These are phyloP conservation scores for Melipona quadrifasciata DNA, from an alignment of 1,140 invertebrate species.

Conservation along the genomic window DNA sequence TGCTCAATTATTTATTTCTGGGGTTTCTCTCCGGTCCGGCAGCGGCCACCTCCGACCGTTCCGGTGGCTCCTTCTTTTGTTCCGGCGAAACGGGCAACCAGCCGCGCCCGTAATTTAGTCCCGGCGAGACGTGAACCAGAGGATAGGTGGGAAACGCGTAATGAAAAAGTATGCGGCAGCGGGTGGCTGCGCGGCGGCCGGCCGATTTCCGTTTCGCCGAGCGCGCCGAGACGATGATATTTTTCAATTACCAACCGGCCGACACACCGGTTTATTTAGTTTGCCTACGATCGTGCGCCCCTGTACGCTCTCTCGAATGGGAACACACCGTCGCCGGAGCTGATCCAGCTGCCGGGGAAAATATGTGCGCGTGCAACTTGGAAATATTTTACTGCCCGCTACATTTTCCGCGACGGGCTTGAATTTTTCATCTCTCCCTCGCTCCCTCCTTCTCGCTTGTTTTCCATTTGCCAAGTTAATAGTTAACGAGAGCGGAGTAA, in stretches of 20 bases:
- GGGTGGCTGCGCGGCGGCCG: conserved; percentile 33
- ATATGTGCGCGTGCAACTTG: neutral
- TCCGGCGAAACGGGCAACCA: conserved; percentile 26
- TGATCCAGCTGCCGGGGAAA: no score
- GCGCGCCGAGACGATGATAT: conserved; percentile 50
- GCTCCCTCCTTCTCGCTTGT: no score
- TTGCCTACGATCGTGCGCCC: conserved; percentile 39
- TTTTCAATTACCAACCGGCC: conserved; percentile 60
- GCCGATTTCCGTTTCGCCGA: conserved; percentile 50
- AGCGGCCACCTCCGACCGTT: neutral
- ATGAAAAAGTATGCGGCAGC: conserved; percentile 66
- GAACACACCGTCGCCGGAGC: neutral
- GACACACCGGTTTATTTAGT: conserved; percentile 52
- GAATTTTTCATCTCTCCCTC: neutral
- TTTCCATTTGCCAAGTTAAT: neutral
- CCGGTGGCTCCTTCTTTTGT: conserved; percentile 16
- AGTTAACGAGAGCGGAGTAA: neutral
- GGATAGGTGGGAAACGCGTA: conserved; percentile 52
- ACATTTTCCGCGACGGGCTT: no score
- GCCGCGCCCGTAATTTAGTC: conserved; percentile 39
- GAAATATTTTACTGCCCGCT: neutral
- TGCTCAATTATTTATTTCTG: conserved; percentile 48
- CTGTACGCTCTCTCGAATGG: conserved; percentile 1
- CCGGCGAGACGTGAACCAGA: neutral
- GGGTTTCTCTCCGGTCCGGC: neutral